Conservation (phyloP, 2,797 vertebrate genomes). For the Callimico goeldii region DNA sequence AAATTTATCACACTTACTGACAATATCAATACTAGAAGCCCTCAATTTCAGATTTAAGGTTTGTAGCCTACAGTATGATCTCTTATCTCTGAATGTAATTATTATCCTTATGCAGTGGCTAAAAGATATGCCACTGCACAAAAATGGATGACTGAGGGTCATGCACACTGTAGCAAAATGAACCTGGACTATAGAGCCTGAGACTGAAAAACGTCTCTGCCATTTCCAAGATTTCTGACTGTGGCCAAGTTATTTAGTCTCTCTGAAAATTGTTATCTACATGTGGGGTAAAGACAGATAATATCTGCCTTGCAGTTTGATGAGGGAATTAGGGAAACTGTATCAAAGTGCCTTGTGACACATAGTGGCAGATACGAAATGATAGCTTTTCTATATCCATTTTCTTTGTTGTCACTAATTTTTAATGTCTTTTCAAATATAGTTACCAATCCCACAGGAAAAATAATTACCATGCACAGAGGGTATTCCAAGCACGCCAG, state of each 20-base stretch:
- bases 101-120: neutral
- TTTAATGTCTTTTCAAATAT: conserved; percentile 4
- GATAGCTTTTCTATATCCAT: neutral
- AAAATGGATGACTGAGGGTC: neutral
- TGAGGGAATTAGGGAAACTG: conserved; percentile 21
- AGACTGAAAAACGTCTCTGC: neutral
- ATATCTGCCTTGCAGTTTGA: neutral
- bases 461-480: neutral
- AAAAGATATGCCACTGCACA: neutral
- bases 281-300: neutral
- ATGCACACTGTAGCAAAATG: neutral
- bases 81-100: neutral
- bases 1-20: neutral
- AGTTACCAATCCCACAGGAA: neutral
- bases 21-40: neutral
- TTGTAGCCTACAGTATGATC: neutral
- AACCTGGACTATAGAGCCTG: neutral
- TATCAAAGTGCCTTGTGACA: neutral
- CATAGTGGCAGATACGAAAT: neutral
- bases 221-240: neutral
- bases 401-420: conserved; percentile 29
- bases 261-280: neutral
- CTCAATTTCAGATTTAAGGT: neutral
- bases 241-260: neutral
- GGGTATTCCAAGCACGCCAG: neutral